Conservation (phyloP, 2,888 invertebrate species). For the Lochmaea crataegi region DNA sequence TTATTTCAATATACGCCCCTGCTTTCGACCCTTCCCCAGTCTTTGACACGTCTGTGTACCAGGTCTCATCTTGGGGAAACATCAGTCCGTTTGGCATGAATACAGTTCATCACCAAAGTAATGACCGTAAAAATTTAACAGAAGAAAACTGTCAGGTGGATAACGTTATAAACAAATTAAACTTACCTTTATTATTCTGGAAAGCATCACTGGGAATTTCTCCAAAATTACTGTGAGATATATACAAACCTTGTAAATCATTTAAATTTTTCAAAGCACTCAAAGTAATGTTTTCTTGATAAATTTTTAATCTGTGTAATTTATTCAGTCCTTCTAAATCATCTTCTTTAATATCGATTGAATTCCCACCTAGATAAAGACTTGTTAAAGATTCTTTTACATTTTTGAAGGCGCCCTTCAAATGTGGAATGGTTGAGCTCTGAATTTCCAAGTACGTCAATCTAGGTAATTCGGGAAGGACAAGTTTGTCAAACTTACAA, state of each 20-base stretch:
- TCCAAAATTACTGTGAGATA: not conserved
- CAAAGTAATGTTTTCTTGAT: not conserved
- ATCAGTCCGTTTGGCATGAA: no score
- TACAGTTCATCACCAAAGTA: no score
- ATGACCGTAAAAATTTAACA: not conserved
- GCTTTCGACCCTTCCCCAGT: no score
- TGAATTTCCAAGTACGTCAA: constrained; percentile 3
- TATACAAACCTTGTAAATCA: not conserved
- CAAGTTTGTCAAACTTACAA: not conserved
- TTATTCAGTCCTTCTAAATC: constrained; percentile 3
- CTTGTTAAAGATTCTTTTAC: not conserved
- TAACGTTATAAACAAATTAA: not conserved
- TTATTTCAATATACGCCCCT: no score
- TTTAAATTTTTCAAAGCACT: not conserved
- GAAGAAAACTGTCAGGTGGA: not conserved
- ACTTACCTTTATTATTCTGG: not conserved
- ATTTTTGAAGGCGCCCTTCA: constrained; percentile 4
- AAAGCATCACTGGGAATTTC: constrained; percentile 8
- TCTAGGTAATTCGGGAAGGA: not conserved
- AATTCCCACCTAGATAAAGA: not conserved
- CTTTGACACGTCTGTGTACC: no score
- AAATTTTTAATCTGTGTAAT: not conserved
- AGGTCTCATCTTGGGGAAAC: no score
- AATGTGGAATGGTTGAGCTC: not conserved
- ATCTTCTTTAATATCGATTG: not conserved